Evolutionary conservation across 2,797 vertebrate species (phyloP).

Genomic region (Gambelia wislizenii): DNA sequence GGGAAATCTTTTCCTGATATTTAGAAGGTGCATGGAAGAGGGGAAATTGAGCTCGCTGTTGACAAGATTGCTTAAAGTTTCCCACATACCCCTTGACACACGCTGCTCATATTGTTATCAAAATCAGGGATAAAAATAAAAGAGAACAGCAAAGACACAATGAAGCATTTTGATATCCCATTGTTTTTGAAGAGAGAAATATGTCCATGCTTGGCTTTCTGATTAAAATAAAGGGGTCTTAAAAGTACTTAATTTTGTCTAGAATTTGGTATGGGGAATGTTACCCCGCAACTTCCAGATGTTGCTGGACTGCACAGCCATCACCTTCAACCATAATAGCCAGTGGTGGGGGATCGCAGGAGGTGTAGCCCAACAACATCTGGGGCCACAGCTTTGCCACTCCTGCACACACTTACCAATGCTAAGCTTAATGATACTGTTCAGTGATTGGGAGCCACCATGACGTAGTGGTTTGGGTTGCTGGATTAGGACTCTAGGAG

Average conservation of each 20-base stretch:
- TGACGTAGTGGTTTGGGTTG: no score
- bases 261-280: background rate
- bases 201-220: background rate
- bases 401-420: background rate
- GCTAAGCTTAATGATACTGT: background rate
- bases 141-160: background rate
- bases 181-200: background rate
- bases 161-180: background rate
- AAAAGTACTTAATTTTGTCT: background rate
- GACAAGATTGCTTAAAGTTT: background rate
- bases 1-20: background rate
- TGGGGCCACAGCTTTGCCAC: background rate
- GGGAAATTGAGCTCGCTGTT: background rate
- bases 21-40: background rate
- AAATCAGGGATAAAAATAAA: background rate
- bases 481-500: no score
- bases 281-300: background rate
- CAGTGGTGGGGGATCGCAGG: background rate
- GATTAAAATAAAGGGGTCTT: background rate
- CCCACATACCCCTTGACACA: background rate
- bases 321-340: background rate
- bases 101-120: background rate
- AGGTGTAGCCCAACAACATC: background rate
- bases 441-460: no score
- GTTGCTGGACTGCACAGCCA: background rate